Evolutionary conservation across 2,113 vertebrate species (phyloP).

Genomic region (Zosterops pallidus): DNA sequence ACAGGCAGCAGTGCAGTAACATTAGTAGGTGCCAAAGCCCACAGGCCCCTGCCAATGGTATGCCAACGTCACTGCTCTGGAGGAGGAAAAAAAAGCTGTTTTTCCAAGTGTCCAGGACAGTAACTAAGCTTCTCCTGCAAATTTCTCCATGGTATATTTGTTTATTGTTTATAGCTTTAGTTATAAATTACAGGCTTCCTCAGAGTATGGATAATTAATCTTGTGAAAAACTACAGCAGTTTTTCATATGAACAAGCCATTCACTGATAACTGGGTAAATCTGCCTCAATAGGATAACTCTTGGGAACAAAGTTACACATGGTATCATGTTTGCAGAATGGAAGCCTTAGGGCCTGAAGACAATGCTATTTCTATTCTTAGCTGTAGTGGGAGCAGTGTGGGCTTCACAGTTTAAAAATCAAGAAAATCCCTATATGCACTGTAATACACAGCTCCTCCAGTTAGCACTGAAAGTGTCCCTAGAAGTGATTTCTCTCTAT

Average conservation of each 20-base stretch:
- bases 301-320: constrained; percentile 53
- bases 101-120: background rate
- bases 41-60: background rate
- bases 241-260: constrained; percentile 26
- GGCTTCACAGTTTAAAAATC: constrained; percentile 35
- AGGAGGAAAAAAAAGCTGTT: background rate
- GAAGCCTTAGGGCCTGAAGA: constrained; percentile 46
- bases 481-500: background rate
- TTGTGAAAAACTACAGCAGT: constrained; percentile 17
- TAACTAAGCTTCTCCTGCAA: background rate
- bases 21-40: background rate
- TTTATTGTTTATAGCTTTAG: constrained; percentile 31
- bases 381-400: constrained; percentile 6
- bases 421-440: constrained; percentile 4
- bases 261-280: constrained; percentile 46
- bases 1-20: background rate
- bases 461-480: background rate
- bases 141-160: background rate
- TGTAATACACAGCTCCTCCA: background rate
- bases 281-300: constrained; percentile 48
- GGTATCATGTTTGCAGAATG: constrained; percentile 5
- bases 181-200: constrained; percentile 26
- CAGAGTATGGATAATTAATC: constrained; percentile 51
- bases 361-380: constrained; percentile 39
- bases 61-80: background rate